phyloP scores from a whole-genome alignment of 2,888 invertebrate species.

The Graphium colonna region DNA sequence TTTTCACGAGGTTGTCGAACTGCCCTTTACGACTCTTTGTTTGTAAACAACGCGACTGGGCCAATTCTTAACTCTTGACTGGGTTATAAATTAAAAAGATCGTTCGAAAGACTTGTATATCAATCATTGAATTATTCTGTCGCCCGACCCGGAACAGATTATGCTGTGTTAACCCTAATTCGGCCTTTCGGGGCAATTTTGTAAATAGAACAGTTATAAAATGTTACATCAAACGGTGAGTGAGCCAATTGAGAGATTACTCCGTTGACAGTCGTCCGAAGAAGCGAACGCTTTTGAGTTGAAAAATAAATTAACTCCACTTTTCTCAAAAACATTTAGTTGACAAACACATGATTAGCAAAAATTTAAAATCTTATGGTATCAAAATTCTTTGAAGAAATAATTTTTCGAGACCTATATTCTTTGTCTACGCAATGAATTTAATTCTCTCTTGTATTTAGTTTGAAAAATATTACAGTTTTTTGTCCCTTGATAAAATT shows the following conservation, averaged over 20 bases:
- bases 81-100: slow-evolving; percentile 26
- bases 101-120: slow-evolving; percentile 9
- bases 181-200: slow-evolving; percentile 18
- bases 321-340: no score
- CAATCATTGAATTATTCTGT: slow-evolving; percentile 20
- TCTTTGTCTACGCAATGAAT: no score
- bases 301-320: no score
- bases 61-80: slow-evolving; percentile 26
- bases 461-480: no score
- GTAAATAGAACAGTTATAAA: slow-evolving; percentile 23
- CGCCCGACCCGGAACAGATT: slow-evolving; percentile 43
- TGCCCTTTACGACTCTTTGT: slow-evolving; percentile 48
- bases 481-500: no score
- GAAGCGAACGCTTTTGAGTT: slow-evolving; percentile 40
- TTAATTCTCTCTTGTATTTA: no score
- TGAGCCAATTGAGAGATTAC: slow-evolving; percentile 57
- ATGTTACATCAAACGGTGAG: slow-evolving; percentile 24
- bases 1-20: slow-evolving; percentile 59
- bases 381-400: no score
- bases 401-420: no score
- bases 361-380: no score
- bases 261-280: slow-evolving; percentile 52
- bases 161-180: slow-evolving; percentile 23
- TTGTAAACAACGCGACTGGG: slow-evolving; percentile 50
- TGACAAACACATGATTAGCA: no score